Evolutionary conservation across 2,797 vertebrate genomes (phyloP), one percentile per base, ranked within the genome.

Genomic region (Pteronotus mesoamericanus): DNA sequence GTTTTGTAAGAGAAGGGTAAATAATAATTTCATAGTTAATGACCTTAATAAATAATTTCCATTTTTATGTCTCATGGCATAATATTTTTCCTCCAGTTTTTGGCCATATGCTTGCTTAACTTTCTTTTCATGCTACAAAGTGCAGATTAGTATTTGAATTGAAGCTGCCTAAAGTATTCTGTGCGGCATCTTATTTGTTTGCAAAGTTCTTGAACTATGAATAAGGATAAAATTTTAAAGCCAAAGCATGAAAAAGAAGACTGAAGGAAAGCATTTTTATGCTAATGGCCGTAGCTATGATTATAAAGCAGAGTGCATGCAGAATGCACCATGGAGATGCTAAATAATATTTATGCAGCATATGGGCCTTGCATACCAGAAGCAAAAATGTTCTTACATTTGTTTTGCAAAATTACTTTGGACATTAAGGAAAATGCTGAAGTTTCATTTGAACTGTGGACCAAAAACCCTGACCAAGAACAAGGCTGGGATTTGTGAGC

Each of bases 291-390:
- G 21, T 90, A 93, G 79, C 89, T 48, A 77, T 95, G 95, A 96
- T 94, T 95, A 78, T 91, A 91, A 93, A 96, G 86, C 80, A 94
- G 59, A 83, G 68, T 53, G 61, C 83, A 89, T 34, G 53, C 42
- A 91, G 51, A 96, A 91, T 82, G 44, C 55, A 82, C 89, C 84
- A 46, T 74, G 69, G 79, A 97, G 86, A 94, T 95, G 91, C 83
- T 96, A 95, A 96, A 85, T 95, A 95, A 91, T 96, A 96, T 96
- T 95, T 96, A 95, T 89, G 80, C 83, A 93, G 95, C 89, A 91
- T 91, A 79, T 66, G 79, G 89, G 57, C 21, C n/a, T 96, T 89
- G 74, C 55, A 86, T 15, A 87, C 89, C 75, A 97, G 94, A 88
- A 97, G 74, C 32, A 42, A 77, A 94, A 96, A 79, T 94, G 10